Conservation (phyloP, 2,888 invertebrate genomes). For the Perithous albicinctus region DNA sequence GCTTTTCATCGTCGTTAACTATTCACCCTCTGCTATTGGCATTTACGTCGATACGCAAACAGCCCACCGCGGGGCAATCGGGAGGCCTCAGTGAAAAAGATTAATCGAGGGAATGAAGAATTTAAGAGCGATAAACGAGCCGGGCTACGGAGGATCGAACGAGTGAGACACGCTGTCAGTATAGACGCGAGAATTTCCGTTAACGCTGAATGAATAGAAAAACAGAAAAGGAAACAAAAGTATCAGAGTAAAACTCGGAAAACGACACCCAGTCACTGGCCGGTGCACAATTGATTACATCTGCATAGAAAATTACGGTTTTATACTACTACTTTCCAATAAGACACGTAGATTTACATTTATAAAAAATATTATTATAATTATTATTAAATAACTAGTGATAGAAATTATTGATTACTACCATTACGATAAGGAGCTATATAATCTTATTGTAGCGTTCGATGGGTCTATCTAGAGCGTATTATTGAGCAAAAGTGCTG, state of each 20-base stretch:
- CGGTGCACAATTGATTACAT: slow-evolving; percentile 70
- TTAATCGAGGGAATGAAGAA: slow-evolving; percentile 13
- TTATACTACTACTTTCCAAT: slow-evolving; percentile 63
- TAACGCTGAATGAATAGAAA: slow-evolving; percentile 16
- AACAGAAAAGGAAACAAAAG: neutral
- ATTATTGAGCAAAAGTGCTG: slow-evolving; percentile 31
- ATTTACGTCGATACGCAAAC: neutral
- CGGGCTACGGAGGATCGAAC: slow-evolving; percentile 31
- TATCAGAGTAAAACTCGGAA: slow-evolving; percentile 37
- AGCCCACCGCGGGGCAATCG: neutral
- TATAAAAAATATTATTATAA: slow-evolving; percentile 44
- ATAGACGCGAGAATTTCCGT: slow-evolving; percentile 22
- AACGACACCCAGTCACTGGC: slow-evolving; percentile 64
- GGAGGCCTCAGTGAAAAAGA: neutral
- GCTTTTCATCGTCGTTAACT: slow-evolving; percentile 21
- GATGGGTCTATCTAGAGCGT: slow-evolving; percentile 33
- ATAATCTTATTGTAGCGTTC: slow-evolving; percentile 44
- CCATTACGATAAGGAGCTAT: slow-evolving; percentile 54
- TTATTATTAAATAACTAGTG: slow-evolving; percentile 45
- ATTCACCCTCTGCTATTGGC: neutral
- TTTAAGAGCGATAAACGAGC: slow-evolving; percentile 18
- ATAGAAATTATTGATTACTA: slow-evolving; percentile 48
- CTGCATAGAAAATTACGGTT: slow-evolving; percentile 64
- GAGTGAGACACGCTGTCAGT: slow-evolving; percentile 18
- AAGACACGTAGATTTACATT: slow-evolving; percentile 58